A percentile compares a stretch with the other conserved stretches of the same genome.
Evolutionary conservation across 92 coral and sea anemone species (phyloP).

Genomic region (Phymanthus crucifer): DNA sequence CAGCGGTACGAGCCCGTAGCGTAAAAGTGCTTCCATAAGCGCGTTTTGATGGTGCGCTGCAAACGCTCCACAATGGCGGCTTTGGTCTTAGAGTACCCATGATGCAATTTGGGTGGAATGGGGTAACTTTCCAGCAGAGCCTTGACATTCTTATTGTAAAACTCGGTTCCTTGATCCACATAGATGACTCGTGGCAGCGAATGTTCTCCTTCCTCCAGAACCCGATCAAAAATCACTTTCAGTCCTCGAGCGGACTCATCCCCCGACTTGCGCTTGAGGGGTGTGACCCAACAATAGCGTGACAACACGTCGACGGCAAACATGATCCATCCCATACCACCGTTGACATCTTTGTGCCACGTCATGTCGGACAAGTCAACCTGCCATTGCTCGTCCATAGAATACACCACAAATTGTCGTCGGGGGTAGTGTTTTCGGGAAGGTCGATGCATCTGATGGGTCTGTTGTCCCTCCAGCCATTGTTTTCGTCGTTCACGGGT

Average conservation of each 20-base stretch:
- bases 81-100: constrained; percentile 4
- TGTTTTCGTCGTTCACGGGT: too few relatives aligned
- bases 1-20: background rate
- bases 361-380: constrained; percentile 2
- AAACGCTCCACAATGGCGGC: constrained; percentile 29
- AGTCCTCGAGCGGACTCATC: background rate
- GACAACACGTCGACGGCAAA: constrained; percentile 21
- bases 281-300: background rate
- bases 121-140: background rate
- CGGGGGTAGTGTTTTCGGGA: constrained; percentile 11
- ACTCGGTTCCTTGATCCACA: constrained; percentile 21
- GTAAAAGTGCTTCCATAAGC: constrained; percentile 14
- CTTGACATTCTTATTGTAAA: constrained; percentile 14
- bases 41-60: constrained; percentile 8
- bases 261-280: constrained; percentile 9
- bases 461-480: constrained; percentile 5
- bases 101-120: constrained; percentile 1
- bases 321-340: background rate
- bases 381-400: constrained; percentile 28
- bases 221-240: background rate
- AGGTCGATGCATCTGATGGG: constrained; percentile 8
- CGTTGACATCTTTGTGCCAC: background rate
- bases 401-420: background rate
- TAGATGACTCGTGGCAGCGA: background rate
- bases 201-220: background rate